phyloP scores from a whole-genome alignment of 2,797 vertebrate genomes.

The Lycodopsis pacificus region DNA sequence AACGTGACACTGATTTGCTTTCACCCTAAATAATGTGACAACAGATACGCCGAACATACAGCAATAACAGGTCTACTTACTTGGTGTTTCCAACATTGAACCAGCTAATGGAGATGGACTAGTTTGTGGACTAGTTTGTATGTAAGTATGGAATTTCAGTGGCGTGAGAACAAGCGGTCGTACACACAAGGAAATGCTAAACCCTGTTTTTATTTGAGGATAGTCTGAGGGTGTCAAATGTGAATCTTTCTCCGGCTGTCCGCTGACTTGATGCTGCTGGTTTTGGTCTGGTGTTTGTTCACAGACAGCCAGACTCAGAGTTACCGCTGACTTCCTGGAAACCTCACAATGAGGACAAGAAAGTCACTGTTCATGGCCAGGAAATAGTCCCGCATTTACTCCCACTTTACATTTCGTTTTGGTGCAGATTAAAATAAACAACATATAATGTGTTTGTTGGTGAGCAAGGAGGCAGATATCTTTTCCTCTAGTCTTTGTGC shows the following conservation, averaged over 20 bases:
- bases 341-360: background rate
- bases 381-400: background rate
- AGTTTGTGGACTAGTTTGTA: background rate
- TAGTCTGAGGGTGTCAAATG: background rate
- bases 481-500: conserved; percentile 13
- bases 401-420: background rate
- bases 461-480: background rate
- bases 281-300: background rate
- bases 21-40: conserved; percentile 65
- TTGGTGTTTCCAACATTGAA: background rate
- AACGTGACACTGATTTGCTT: conserved; percentile 15
- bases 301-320: background rate
- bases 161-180: background rate
- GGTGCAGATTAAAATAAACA: background rate
- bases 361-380: background rate
- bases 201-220: background rate
- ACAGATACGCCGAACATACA: conserved; percentile 4
- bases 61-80: conserved; percentile 21
- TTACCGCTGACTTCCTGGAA: background rate
- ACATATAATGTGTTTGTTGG: background rate
- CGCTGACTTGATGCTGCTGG: background rate
- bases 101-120: background rate
- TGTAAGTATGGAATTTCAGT: background rate
- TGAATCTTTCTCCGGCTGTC: background rate
- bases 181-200: background rate